Base-by-base conservation (phyloP, 2,113 vertebrate genomes). In the Phaethornis superciliosus region DNA sequence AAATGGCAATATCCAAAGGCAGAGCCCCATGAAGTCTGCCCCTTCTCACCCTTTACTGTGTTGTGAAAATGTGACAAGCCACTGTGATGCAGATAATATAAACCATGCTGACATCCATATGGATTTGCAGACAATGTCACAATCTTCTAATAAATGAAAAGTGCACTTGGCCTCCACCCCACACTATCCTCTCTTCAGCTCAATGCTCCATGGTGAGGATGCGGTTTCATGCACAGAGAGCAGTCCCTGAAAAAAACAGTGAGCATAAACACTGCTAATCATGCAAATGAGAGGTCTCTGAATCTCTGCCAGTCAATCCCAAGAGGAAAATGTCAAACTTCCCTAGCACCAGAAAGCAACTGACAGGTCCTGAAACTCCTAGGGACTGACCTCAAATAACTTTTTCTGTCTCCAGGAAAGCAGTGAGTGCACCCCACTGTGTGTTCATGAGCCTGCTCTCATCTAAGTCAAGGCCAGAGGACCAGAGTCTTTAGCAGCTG, bases 1-100 rank as follows among this genome's bases (percentile, higher is more conserved):
- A 93, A 96, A 54, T 12, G 90, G 86, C 72, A 84, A 60, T 47
- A 49, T 46, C 90, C 84, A 79, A 84, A 90, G 89, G 89, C 65
- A 79, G 24, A 37, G 84, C 46, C 24, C 24, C 69, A 26, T 32
- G 44, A 79, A 65, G 22, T 56, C 72, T 75, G 54, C 58, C 62
- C 77, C 58, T 81, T 91, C 82, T 90, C 88, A 88, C 60, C 47
- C 40, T 77, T 35, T 3, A 0, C 0, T 0, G 0, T 14, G 5
- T 27, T 90, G 83, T 30, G 68, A 70, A 68, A 82, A 83, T 7
- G 23, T 47, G 86, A 81, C 28, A 17, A 10, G 33, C 55, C 71
- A 59, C 68, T 1, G 0, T 22, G 49, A 72, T 40, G 60, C 56
- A 68, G 72, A 59, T 47, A 86, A 81, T 20, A 30, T 62, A 90